A percentile compares a stretch with the other conserved stretches of the same genome.
phyloP scores from a whole-genome alignment of 2,113 vertebrate species.

The Lampris megalopsis region DNA sequence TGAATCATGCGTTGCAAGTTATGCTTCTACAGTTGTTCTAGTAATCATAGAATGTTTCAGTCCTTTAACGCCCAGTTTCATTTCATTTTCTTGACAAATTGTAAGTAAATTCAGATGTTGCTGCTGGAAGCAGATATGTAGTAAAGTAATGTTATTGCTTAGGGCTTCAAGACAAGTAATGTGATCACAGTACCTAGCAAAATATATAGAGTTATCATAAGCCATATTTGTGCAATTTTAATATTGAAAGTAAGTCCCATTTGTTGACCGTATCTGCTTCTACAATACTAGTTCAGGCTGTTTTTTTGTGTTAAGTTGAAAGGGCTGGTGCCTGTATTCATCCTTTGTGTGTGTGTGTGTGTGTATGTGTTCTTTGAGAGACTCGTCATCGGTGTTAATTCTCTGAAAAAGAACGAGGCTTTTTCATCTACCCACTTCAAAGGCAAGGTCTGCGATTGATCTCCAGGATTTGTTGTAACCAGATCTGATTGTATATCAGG shows the following conservation, averaged over 20 bases:
- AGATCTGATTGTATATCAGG: not conserved
- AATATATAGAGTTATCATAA: no score
- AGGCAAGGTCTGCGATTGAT: not conserved
- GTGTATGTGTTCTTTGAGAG: constrained; percentile 1
- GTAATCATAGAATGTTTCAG: not conserved
- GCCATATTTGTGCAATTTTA: no score
- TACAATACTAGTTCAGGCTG: not conserved
- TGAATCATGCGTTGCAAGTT: not conserved
- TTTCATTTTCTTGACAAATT: no score
- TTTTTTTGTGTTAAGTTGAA: not conserved
- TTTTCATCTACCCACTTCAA: not conserved
- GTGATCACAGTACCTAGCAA: no score
- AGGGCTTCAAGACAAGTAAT: no score
- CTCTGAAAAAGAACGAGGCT: not conserved
- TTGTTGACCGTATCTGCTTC: no score
- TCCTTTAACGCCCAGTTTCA: no score
- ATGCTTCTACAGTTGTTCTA: not conserved
- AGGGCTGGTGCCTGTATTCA: not conserved
- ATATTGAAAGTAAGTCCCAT: no score
- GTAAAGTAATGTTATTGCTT: no score
- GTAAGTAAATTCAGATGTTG: no score
- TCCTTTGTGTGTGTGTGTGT: constrained; percentile 8
- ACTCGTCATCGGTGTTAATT: not conserved
- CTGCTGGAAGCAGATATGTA: no score
- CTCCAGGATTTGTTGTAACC: not conserved